Evolutionary conservation across 2,888 invertebrate genomes (phyloP), one percentile per base, ranked within the genome.

Genomic region (Fissipunctia ypsillon): DNA sequence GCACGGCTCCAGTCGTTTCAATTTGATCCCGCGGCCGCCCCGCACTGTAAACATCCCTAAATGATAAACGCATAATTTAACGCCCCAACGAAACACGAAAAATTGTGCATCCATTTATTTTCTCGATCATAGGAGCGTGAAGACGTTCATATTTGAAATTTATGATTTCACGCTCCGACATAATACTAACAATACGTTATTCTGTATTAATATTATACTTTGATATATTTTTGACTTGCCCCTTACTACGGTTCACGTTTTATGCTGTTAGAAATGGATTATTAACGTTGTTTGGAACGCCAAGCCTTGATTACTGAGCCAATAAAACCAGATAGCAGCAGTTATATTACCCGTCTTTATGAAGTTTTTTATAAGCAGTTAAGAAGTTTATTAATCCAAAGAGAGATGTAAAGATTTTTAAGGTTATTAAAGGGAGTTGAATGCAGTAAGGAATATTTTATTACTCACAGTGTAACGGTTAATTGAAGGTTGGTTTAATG

Each of bases 61-160:
- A 95, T 95, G 95, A 95, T 95, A 94, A 95, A 95, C 94, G 94
- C 93, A 94, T 94, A 94, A 95, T 95, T 95, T 95, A 95, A 94
- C 93, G 94, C 94, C 92, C 90, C 92, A 90, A 86, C 88, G 92
- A 91, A 93, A 93, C 90, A 91, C 90, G 93, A 95, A 94, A 94
- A 94, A 94, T 94, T 93, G 93, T 93, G 91, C 93, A 93, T 89
- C 90, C 91, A 93, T 94, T 93, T 94, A 94, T 94, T 93, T 92
- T 91, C 91, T 90, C 90, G 91, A 92, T 93, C 93, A 93, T 90
- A 91, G 88, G 88, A 91, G 89, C 92, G 91, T 91, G 91, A 94
- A 94, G 93, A 93, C 90, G 91, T 90, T 92, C 90, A 88, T 91
- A 90, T 91, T 88, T 84, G 86, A 88, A 90, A 92, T 93, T 93